phyloP scores from a whole-genome alignment of 2,888 invertebrate species.

The Cephus runcator region DNA sequence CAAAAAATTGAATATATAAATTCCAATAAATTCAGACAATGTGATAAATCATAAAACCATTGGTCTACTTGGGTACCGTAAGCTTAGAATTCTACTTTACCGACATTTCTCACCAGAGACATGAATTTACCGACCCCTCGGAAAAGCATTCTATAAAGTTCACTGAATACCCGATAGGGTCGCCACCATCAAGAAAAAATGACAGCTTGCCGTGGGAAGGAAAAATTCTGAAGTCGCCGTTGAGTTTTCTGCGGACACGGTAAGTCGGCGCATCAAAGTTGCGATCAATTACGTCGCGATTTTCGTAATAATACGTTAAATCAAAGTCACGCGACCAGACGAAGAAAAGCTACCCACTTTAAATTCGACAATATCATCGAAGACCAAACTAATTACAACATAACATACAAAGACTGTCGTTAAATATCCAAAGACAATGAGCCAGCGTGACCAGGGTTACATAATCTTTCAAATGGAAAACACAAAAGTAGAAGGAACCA shows the following conservation, averaged over 20 bases:
- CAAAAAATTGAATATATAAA: slow-evolving; percentile 54
- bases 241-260: slow-evolving; percentile 5
- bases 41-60: slow-evolving; percentile 39
- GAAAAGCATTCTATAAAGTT: slow-evolving; percentile 33
- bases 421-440: not conserved
- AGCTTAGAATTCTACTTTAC: slow-evolving; percentile 25
- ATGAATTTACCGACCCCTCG: slow-evolving; percentile 41
- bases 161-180: slow-evolving; percentile 41
- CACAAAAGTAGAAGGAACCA: not conserved
- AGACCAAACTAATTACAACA: not conserved
- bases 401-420: not conserved
- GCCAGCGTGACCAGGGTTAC: not conserved
- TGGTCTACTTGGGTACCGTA: not conserved
- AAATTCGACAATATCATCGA: not conserved
- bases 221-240: slow-evolving; percentile 1
- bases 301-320: not conserved
- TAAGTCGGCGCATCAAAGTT: not conserved
- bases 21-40: slow-evolving; percentile 50
- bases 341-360: not conserved
- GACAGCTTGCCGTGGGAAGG: not conserved
- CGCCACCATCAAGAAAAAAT: slow-evolving; percentile 42
- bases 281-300: not conserved
- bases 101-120: slow-evolving; percentile 17
- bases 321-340: not conserved
- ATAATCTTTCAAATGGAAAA: not conserved